Conservation (phyloP, 2,888 invertebrate species). For the Leptarthrus brevirostris region DNA sequence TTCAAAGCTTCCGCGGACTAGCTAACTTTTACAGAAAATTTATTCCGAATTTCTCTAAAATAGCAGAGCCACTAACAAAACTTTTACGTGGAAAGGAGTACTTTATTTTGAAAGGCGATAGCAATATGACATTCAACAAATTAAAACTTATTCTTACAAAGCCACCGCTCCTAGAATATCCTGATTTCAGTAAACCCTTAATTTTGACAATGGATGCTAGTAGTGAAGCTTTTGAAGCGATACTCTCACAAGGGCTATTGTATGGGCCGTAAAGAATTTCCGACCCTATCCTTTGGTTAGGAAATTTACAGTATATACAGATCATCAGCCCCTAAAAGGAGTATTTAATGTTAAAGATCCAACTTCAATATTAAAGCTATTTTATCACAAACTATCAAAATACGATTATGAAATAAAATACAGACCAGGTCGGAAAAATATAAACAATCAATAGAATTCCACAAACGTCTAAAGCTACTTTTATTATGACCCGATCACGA, state of each 20-base stretch:
- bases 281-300: neutral
- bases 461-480: no score
- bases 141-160: no score
- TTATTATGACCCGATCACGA: no score
- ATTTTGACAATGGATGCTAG: no score
- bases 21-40: neutral
- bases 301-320: neutral
- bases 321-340: neutral
- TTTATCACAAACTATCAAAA: neutral
- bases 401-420: constrained; percentile 10
- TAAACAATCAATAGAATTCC: no score
- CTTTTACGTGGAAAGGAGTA: neutral
- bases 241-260: neutral
- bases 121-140: no score
- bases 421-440: neutral
- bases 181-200: no score
- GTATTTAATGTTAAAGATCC: neutral
- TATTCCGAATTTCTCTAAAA: constrained; percentile 56
- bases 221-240: no score
- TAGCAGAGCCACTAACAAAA: constrained; percentile 21
- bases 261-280: constrained; percentile 8
- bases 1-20: constrained; percentile 57
- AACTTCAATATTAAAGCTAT: neutral
- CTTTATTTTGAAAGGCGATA: no score
- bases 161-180: no score